Evolutionary conservation across 2,113 vertebrate species (phyloP).

Genomic region (Oxyura jamaicensis): DNA sequence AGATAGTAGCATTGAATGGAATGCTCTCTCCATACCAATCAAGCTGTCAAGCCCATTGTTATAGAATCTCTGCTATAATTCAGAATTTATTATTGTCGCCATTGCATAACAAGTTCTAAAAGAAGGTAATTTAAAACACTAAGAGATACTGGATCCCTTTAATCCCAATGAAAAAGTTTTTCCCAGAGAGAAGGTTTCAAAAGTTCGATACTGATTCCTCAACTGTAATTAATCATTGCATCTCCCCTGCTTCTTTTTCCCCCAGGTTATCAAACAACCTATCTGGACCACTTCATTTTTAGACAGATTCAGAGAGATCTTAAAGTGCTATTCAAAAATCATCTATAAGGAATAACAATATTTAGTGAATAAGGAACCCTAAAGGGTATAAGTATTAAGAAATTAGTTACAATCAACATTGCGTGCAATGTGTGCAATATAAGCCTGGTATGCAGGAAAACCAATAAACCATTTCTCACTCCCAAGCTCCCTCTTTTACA

Average conservation of each 20-base stretch:
- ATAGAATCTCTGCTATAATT: background rate
- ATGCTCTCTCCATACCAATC: background rate
- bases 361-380: background rate
- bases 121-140: background rate
- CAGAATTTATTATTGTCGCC: background rate
- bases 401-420: background rate
- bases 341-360: background rate
- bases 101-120: background rate
- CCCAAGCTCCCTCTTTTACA: background rate
- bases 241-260: background rate
- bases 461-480: background rate
- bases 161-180: background rate
- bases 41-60: background rate
- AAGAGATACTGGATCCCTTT: background rate
- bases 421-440: background rate
- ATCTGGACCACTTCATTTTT: background rate
- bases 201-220: background rate
- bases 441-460: background rate
- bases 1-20: background rate
- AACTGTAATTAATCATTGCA: background rate
- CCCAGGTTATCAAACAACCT: background rate
- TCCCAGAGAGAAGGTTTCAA: background rate
- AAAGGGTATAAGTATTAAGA: background rate
- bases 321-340: background rate
- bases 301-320: background rate